phyloP scores from a whole-genome alignment of 2,113 vertebrate species.

The Nyctereutes procyonoides region DNA sequence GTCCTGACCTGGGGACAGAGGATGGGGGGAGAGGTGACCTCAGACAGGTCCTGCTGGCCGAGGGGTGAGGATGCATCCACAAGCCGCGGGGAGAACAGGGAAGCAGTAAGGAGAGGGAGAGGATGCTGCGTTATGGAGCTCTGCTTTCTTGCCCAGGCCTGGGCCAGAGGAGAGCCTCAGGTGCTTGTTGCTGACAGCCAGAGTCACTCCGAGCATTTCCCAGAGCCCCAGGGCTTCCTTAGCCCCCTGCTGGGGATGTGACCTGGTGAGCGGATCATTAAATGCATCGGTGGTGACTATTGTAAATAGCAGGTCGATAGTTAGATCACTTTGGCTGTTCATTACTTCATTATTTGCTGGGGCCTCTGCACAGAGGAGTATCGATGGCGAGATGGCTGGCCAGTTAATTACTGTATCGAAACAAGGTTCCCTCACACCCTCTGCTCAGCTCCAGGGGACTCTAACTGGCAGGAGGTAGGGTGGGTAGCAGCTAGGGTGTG shows the following conservation, averaged over 20 bases:
- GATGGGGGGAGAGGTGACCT: background rate
- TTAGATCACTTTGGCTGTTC: slow-evolving; percentile 91
- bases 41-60: background rate
- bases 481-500: background rate
- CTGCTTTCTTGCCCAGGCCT: background rate
- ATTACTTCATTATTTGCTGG: slow-evolving; percentile 90
- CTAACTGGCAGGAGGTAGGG: background rate
- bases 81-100: background rate
- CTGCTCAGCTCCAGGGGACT: slow-evolving; percentile 72
- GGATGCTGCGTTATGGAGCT: rapidly evolving
- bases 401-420: slow-evolving; percentile 77
- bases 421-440: slow-evolving; percentile 61
- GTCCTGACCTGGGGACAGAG: background rate
- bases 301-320: slow-evolving; percentile 91
- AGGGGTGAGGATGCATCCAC: background rate
- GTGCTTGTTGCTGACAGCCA: background rate
- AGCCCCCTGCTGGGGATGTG: background rate
- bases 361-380: slow-evolving; percentile 76
- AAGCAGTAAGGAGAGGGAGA: background rate
- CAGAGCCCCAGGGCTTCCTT: slow-evolving; percentile 48
- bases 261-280: background rate
- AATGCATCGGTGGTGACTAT: slow-evolving; percentile 59
- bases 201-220: slow-evolving; percentile 34
- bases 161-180: background rate
- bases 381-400: slow-evolving; percentile 79